Evolutionary conservation across 30 jellyfish, hydroid and myxozoan species (phyloP).

Genomic region (Hydractinia echinata): DNA sequence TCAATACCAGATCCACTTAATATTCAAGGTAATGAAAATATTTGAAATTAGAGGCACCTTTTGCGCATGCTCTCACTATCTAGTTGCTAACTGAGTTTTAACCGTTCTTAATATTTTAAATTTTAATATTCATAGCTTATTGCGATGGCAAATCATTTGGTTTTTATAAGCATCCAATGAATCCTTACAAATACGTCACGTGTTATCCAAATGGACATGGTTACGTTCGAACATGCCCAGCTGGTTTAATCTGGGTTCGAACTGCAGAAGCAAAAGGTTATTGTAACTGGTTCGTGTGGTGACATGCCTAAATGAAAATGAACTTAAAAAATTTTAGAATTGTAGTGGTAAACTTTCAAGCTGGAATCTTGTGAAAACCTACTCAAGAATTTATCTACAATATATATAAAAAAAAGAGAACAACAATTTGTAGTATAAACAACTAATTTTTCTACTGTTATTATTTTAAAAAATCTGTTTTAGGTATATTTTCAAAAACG

Average conservation of each 20-base stretch:
- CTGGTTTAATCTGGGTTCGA: conserved; percentile 11
- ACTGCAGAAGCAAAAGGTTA: conserved; percentile 1
- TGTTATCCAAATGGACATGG: conserved; percentile 5
- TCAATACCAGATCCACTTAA: conserved; percentile 4
- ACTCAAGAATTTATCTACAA: too few species aligned
- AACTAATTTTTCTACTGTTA: too few species aligned
- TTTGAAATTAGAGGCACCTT: neutral
- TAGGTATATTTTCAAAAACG: too few species aligned
- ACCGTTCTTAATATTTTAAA: neutral
- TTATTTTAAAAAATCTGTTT: too few species aligned
- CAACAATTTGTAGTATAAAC: too few species aligned
- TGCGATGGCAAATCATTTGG: conserved; percentile 5
- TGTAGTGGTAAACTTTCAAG: too few species aligned
- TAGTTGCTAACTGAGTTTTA: neutral
- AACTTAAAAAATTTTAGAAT: too few species aligned
- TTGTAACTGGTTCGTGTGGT: conserved; percentile 8
- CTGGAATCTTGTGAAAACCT: too few species aligned
- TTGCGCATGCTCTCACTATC: neutral
- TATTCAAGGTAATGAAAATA: neutral
- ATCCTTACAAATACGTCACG: neutral
- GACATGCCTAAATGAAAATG: neutral
- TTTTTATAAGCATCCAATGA: conserved; percentile 10
- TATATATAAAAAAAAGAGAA: too few species aligned
- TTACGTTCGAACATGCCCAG: neutral
- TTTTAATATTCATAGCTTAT: neutral